phyloP scores from a whole-genome alignment of 2,113 vertebrate species.

The Periophthalmus modestus region DNA sequence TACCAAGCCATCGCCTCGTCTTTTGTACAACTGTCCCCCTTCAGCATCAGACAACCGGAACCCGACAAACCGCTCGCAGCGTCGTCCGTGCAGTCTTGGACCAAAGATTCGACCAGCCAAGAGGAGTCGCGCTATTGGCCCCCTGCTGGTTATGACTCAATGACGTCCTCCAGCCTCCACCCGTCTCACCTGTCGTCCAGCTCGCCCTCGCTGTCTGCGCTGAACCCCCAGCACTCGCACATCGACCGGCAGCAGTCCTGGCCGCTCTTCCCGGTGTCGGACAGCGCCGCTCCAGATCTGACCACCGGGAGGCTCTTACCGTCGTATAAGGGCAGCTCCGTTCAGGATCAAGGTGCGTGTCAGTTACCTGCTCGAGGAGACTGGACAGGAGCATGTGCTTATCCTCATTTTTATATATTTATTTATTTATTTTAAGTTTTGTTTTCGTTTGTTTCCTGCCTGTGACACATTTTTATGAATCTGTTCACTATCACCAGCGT shows the following conservation, averaged over 20 bases:
- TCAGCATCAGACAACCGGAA: conserved; percentile 26
- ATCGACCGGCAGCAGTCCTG: conserved; percentile 59
- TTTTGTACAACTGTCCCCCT: conserved; percentile 14
- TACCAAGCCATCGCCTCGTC: background rate
- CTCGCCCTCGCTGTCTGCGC: conserved; percentile 33
- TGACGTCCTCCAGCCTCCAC: background rate
- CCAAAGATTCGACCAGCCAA: conserved; percentile 49
- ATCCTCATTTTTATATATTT: too few relatives aligned
- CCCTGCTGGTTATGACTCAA: conserved; percentile 11
- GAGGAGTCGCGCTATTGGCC: conserved; percentile 16
- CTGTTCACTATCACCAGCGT: too few relatives aligned
- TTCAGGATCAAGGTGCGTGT: conserved; percentile 59
- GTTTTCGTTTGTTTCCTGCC: too few relatives aligned
- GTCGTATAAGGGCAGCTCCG: conserved; percentile 20
- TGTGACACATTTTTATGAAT: too few relatives aligned
- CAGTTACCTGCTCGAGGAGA: fast-evolving
- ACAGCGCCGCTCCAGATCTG: conserved; percentile 49
- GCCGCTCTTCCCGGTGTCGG: conserved; percentile 54
- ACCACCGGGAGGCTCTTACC: conserved; percentile 4
- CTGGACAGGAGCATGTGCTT: too few relatives aligned
- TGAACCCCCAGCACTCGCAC: conserved; percentile 41
- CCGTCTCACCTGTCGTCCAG: conserved; percentile 35
- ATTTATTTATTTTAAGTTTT: too few relatives aligned
- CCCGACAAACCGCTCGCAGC: conserved; percentile 46
- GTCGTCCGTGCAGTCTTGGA: conserved; percentile 67